A percentile compares a stretch with the other conserved stretches of the same genome.
Evolutionary conservation across 2,797 vertebrate genomes (phyloP).

Genomic region (Phrynocephalus guinanensis): DNA sequence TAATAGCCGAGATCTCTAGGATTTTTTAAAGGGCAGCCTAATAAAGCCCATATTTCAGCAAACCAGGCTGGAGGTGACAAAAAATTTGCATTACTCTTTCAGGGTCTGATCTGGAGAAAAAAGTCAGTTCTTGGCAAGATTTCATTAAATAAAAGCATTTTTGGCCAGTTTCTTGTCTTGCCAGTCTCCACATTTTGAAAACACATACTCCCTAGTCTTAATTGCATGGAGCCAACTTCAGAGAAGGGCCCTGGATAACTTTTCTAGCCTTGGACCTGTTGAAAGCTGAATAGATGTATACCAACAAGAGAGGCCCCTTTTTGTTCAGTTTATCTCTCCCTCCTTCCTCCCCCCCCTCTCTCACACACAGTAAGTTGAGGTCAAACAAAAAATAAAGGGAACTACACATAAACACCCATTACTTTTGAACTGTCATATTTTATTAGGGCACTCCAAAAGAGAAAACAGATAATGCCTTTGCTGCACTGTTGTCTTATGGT

Average conservation of each 20-base stretch:
- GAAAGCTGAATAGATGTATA: neutral
- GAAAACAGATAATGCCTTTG: no score
- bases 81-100: conserved; percentile 13
- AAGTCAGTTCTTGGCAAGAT: conserved; percentile 1
- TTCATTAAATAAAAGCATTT: conserved; percentile 9
- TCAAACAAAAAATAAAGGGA: no score
- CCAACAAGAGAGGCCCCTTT: neutral
- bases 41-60: conserved; percentile 24
- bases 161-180: neutral
- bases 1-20: neutral
- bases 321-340: no score
- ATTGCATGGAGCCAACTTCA: neutral
- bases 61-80: neutral
- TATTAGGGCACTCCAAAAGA: no score
- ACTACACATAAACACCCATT: no score
- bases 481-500: no score
- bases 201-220: neutral
- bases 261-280: neutral
- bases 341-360: no score
- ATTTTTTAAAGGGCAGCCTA: conserved; percentile 1
- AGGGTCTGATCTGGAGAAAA: conserved; percentile 13
- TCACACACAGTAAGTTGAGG: no score
- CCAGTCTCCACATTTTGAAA: neutral
- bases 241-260: neutral
- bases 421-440: no score